Evolutionary conservation across 2,797 vertebrate genomes (phyloP), one percentile per base, ranked within the genome.

Genomic region (Helostoma temminkii): DNA sequence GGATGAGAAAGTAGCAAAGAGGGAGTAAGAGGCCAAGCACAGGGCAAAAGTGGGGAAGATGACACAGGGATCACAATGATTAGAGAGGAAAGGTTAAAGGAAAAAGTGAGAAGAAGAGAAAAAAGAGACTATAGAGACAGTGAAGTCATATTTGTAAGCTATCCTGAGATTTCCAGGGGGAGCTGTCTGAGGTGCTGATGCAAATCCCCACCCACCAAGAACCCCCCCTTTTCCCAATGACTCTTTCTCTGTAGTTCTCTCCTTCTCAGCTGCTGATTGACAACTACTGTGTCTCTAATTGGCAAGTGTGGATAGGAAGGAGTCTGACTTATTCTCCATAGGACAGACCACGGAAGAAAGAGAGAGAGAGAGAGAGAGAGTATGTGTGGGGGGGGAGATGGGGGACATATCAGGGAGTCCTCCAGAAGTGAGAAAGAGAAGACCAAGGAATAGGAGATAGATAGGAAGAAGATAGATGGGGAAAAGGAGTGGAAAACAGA

Each of bases 221-320:
- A 28, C 39, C 46, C 62, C 71, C 53, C 21, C 37, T 57, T 66
- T 65, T 67, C 69, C 74, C 85, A 76, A 45, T 65, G 59, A 80
- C 58, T 74, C 61, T 53, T 62, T 41, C 80, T 61, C 60, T 62
- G 77, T 59, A 60, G 19, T 66, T 80, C 82, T 78, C 63, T 75
- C 60, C 80, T 81, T 66, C 61, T 75, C 71, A 73, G 84, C 81
- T 70, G 76, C 68, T 90, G 90, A 91, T 87, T 92, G 90, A 92
- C 91, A 90, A 83, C 82, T 59, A 84, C 81, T 67, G 80, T 81
- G 78, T 80, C 84, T 80, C 88, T 93, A 92, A 92, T 91, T 92
- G 88, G 87, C 88, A 88, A 84, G 83, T 80, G 89, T 82, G 76
- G 78, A 89, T 79, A 74, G 71, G 74, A 75, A 71, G 77, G 86